Evolutionary conservation across 2,113 vertebrate species (phyloP), one percentile per base, ranked within the genome.

Genomic region (Stercorarius parasiticus): DNA sequence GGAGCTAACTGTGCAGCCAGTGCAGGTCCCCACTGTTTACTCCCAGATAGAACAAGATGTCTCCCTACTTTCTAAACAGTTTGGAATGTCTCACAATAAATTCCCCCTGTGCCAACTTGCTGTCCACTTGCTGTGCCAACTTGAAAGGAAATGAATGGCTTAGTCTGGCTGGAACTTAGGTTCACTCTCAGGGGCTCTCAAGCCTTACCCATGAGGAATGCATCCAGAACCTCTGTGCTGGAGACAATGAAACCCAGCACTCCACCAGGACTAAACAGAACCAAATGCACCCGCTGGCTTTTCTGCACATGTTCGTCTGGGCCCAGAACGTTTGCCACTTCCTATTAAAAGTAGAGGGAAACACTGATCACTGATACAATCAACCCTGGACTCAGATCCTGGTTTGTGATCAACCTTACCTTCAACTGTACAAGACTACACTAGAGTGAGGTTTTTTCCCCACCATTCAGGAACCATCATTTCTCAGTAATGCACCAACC

Each of bases 201-300:
- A 50, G 26, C 9, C 94, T 97, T 94, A 99, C 99, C 98, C 23
- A 78, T 97, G 30, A 99, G 94, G 95, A 99, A 98, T 0, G 82
- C 91, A 91, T 97, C 97, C 84, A 99, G 92, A 25, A 98, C 71
- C 9, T 97, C 96, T 20, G 40, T 82, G 69, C 97, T 98, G 72
- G 98, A 98, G 67, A 98, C 92, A 93, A 99, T 93, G 82, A 99
- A 98, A 29, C 99, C 99, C 65, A 99, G 98, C 50, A 99, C 97
- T 26, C 99, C 99, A 1, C 86, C 86, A 34, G 98, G 93, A 20
- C 97, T 97, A 94, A 99, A 99, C 26, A 99, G 98, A 49, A 99
- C 97, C 67, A 99, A 97, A 78, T 99, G 98, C 71, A 98, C 98
- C 66, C 96, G 97, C 71, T 98, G 96, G 56, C 98, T 98, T 67